phyloP scores from a whole-genome alignment of 2,797 vertebrate species.

The Naso thynnoides region DNA sequence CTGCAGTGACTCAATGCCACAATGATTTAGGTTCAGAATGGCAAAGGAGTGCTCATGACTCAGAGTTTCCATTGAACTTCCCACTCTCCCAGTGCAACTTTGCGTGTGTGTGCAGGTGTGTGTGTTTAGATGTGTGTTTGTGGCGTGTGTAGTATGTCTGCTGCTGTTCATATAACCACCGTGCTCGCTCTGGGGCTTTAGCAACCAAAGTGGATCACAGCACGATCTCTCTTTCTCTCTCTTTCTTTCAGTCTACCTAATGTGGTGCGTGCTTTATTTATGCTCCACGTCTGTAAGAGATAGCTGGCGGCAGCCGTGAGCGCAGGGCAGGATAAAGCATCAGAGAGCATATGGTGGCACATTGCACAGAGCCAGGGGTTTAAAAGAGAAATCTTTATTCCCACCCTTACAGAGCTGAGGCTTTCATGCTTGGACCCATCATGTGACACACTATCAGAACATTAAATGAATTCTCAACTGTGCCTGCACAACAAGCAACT shows the following conservation, averaged over 20 bases:
- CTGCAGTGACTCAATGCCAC: conserved; percentile 86
- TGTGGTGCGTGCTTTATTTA: conserved; percentile 45
- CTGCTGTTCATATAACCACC: conserved; percentile 60
- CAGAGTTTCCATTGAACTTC: conserved; percentile 86
- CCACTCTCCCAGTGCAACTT: conserved; percentile 70
- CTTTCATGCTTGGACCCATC: conserved; percentile 63
- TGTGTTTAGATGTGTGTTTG: conserved; percentile 32
- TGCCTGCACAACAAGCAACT: conserved; percentile 63
- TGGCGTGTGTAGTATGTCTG: conserved; percentile 52
- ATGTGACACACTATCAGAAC: conserved; percentile 65
- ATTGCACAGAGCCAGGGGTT: conserved; percentile 20
- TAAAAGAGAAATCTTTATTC: conserved; percentile 53
- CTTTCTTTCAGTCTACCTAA: conserved; percentile 42
- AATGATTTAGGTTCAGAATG: conserved; percentile 85
- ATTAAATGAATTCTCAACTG: conserved; percentile 56
- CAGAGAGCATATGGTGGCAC: conserved; percentile 51
- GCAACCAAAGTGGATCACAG: conserved; percentile 55
- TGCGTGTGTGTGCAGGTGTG: conserved; percentile 48
- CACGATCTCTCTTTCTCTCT: conserved; percentile 24
- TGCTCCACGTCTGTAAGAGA: conserved; percentile 42
- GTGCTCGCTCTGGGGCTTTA: conserved; percentile 61
- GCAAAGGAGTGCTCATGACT: conserved; percentile 83
- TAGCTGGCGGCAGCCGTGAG: conserved; percentile 39
- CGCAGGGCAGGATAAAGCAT: conserved; percentile 43
- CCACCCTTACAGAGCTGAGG: conserved; percentile 30